Base-by-base conservation (phyloP, 1,140 invertebrate species). In the Trichonephila inaurata region DNA sequence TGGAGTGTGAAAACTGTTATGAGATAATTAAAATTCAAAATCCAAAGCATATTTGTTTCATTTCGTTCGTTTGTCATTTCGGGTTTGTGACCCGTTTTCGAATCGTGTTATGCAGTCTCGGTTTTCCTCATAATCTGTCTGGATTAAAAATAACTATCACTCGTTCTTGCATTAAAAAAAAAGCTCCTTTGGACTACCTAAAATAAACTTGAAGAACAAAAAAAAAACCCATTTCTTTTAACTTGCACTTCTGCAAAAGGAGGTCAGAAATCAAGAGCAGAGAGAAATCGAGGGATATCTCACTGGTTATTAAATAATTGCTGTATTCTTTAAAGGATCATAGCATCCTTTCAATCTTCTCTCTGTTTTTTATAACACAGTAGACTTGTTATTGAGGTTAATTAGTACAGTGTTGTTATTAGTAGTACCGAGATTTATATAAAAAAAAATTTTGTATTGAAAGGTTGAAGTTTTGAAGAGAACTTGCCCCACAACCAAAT, bases 101-200 rank as follows among this genome's bases (percentile, higher is more conserved):
- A 66, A 24, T 12, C 51, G 51, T 10, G 51, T 51, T 51, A n/a
- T 66, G 6, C 64, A 66, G n/a, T 66, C n/a, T 66, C n/a, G 7
- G n/a, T 66, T 66, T 66, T 66, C 64, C 21, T 66, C n/a, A n/a
- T n/a, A 66, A 66, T n/a, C 64, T 66, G n/a, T 66, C 64, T 66
- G 21, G 64, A 66, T 24, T 66, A 66, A 24, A 66, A 66, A 66
- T 66, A 66, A 66, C 64, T 14, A 66, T n/a, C 64, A 66, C 0
- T 7, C 51, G 18, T n/a, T 24, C 64, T n/a, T 2, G 2, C 4
- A 24, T 24, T 7, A 5, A 21, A n/a, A 0, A 66, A 40, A 66
- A 8, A n/a, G 8, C 21, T 66, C 64, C 3, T n/a, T 66, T 66
- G 21, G 21, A 66, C 64, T 10, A n/a, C 19, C 6, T 21, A 24